A percentile compares a stretch with the other conserved stretches of the same genome.
Evolutionary conservation across 2,888 invertebrate species (phyloP).

Genomic region (Andrena chrysosceles): DNA sequence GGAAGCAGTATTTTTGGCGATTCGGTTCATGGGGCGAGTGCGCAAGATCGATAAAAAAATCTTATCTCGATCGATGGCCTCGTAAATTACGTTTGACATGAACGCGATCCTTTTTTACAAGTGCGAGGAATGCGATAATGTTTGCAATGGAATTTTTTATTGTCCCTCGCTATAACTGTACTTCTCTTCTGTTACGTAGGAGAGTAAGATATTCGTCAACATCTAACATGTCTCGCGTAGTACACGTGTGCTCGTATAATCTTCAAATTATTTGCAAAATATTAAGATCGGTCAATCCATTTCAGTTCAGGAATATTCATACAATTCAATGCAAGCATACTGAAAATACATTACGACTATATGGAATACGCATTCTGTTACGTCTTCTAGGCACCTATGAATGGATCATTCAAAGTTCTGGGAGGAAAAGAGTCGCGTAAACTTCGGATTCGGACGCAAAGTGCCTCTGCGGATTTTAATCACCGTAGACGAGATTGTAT

Average conservation of each 20-base stretch:
- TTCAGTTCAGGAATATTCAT: no score
- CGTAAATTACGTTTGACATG: conserved; percentile 29
- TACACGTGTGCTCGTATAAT: neutral
- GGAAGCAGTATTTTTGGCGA: conserved; percentile 25
- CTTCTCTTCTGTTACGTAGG: neutral
- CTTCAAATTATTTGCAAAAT: no score
- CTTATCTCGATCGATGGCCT: conserved; percentile 54
- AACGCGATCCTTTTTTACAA: conserved; percentile 10
- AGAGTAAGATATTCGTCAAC: neutral
- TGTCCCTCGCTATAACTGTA: neutral
- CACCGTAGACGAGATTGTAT: conserved; percentile 42
- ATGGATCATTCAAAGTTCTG: neutral
- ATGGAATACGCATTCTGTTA: no score
- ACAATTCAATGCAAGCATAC: no score
- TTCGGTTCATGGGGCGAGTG: conserved; percentile 11
- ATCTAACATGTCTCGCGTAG: neutral
- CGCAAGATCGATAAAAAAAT: conserved; percentile 46
- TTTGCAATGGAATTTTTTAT: conserved; percentile 31
- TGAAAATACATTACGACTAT: no score
- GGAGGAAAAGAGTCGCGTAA: neutral
- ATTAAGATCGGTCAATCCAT: no score
- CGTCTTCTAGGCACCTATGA: no score
- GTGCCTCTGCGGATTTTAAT: conserved; percentile 40
- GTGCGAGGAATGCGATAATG: conserved; percentile 19
- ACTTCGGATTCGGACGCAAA: conserved; percentile 11